phyloP scores from a whole-genome alignment of 53 echinoderm and acorn worm genomes.

The Mesocentrotus franciscanus region DNA sequence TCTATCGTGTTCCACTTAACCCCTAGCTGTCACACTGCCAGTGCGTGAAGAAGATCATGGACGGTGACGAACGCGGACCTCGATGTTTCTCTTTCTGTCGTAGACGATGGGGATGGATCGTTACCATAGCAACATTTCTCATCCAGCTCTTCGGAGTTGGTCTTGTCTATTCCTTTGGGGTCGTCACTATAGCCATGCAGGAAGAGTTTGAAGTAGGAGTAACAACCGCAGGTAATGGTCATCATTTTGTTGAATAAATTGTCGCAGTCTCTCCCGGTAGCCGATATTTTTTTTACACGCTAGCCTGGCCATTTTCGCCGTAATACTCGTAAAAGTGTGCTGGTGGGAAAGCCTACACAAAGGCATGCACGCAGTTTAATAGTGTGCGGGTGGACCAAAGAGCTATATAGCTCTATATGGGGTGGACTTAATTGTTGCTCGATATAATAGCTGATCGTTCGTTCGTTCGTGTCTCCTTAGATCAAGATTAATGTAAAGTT shows the following conservation, averaged over 20 bases:
- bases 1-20: not conserved
- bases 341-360: no score
- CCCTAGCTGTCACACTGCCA: not conserved
- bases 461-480: no score
- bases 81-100: not conserved
- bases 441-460: no score
- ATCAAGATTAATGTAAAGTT: no score
- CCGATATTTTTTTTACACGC: no score
- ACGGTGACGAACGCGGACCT: not conserved
- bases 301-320: no score
- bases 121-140: conserved; percentile 44
- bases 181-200: not conserved
- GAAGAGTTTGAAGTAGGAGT: conserved; percentile 37
- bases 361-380: no score
- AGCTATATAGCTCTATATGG: no score
- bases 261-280: no score
- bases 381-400: no score
- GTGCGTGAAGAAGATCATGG: not conserved
- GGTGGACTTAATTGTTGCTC: no score
- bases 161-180: conserved; percentile 12
- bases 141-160: not conserved
- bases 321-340: no score
- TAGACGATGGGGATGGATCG: conserved; percentile 34
- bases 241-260: not conserved
- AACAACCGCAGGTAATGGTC: not conserved